Evolutionary conservation across 2,797 vertebrate genomes (phyloP).

Genomic region (Phalanger gymnotis): DNA sequence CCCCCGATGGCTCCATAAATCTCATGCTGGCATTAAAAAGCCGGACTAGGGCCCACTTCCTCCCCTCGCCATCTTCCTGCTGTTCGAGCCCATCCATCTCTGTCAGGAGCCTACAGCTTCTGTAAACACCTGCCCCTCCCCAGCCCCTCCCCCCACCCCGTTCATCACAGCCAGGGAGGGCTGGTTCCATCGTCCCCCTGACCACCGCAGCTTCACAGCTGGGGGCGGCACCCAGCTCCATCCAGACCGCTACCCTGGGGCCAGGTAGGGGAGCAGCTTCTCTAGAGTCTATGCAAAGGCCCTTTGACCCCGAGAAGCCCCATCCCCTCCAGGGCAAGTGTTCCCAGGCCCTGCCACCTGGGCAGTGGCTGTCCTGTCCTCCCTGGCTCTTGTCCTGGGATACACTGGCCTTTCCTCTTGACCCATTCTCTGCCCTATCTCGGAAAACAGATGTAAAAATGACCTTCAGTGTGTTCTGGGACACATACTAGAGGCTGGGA

Average conservation of each 20-base stretch:
- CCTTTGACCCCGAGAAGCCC: neutral
- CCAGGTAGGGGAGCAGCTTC: neutral
- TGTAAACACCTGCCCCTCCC: neutral
- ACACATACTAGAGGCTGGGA: neutral
- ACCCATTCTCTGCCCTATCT: neutral
- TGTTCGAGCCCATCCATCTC: slow-evolving; percentile 41
- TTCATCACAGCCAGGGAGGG: neutral
- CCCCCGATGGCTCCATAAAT: slow-evolving; percentile 71
- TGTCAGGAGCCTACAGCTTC: neutral
- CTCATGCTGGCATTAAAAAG: slow-evolving; percentile 59
- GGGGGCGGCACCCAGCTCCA: neutral
- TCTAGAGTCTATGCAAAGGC: neutral
- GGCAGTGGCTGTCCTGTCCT: neutral
- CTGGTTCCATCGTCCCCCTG: rapidly evolving
- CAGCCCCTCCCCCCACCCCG: neutral
- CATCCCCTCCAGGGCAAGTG: neutral
- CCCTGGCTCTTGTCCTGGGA: neutral
- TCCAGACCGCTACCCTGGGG: rapidly evolving
- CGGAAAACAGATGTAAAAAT: neutral
- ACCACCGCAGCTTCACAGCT: neutral
- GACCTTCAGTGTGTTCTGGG: neutral
- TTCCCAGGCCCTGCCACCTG: neutral
- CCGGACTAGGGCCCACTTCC: slow-evolving; percentile 62
- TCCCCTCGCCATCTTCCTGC: neutral
- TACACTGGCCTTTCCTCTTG: too few relatives aligned